Evolutionary conservation across 2,113 vertebrate species (phyloP).

Genomic region (Oryzias javanicus): DNA sequence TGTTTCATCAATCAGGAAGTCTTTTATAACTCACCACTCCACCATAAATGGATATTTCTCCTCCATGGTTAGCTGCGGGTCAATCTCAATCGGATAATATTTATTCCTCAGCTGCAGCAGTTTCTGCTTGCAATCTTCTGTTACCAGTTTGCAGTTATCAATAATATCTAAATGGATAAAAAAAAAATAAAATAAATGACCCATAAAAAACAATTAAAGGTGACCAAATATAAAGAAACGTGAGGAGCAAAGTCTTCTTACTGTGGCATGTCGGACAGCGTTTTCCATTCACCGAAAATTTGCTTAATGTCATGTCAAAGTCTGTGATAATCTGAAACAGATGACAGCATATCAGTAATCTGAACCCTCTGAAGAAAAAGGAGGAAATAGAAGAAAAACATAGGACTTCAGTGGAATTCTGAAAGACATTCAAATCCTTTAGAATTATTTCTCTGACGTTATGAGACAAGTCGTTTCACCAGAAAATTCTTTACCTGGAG

Average conservation of each 20-base stretch:
- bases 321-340: conserved; percentile 92
- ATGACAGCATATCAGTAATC: background rate
- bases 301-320: conserved; percentile 98
- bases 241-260: conserved; percentile 41
- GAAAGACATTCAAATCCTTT: too few species aligned
- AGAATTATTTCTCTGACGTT: too few species aligned
- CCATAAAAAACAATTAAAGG: background rate
- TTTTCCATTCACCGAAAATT: conserved; percentile 91
- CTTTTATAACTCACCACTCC: conserved; percentile 87
- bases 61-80: conserved; percentile 88
- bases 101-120: conserved; percentile 90
- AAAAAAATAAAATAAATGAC: background rate
- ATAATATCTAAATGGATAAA: conserved; percentile 83
- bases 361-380: background rate
- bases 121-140: conserved; percentile 91
- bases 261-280: conserved; percentile 95
- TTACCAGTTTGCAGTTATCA: conserved; percentile 91
- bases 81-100: conserved; percentile 96
- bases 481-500: conserved; percentile 83
- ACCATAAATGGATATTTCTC: conserved; percentile 96
- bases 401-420: background rate
- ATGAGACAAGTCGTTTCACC: background rate
- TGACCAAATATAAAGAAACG: background rate
- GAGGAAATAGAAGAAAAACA: background rate
- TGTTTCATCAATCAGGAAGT: background rate